Percentiles rank a stretch among this genome's conserved stretches.
These are phyloP conservation scores for Xiphias gladius DNA, from an alignment of 2,113 vertebrate genomes.

Conservation along the genomic window DNA sequence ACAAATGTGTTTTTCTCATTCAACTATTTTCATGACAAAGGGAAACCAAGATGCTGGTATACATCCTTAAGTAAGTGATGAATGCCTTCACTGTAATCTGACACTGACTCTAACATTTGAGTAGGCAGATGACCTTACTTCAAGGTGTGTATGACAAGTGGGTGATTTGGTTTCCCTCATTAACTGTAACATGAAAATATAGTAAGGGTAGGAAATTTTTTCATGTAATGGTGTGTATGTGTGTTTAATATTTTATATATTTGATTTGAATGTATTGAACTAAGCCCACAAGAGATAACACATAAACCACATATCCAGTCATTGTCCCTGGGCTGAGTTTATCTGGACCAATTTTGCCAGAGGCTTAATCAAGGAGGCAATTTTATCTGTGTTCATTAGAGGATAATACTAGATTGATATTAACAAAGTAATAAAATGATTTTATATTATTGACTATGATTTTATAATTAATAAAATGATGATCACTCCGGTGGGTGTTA, in stretches of 20 bases:
- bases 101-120: too few species aligned
- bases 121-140: background rate
- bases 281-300: conserved; percentile 14
- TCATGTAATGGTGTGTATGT: too few species aligned
- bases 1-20: conserved; percentile 10
- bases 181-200: background rate
- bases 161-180: background rate
- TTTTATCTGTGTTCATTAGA: conserved; percentile 36
- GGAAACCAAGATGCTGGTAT: background rate
- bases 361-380: conserved; percentile 26
- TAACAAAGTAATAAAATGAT: too few species aligned
- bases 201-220: too few species aligned
- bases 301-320: conserved; percentile 5
- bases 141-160: background rate
- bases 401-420: conserved; percentile 31
- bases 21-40: background rate
- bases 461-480: conserved; percentile 8
- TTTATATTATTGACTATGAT: too few species aligned
- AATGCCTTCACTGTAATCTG: background rate
- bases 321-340: conserved; percentile 22
- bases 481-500: background rate
- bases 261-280: background rate
- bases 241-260: background rate
- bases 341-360: conserved; percentile 28
- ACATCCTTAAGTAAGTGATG: background rate